Conservation (phyloP, 1,140 invertebrate genomes). For the Pantala flavescens region DNA sequence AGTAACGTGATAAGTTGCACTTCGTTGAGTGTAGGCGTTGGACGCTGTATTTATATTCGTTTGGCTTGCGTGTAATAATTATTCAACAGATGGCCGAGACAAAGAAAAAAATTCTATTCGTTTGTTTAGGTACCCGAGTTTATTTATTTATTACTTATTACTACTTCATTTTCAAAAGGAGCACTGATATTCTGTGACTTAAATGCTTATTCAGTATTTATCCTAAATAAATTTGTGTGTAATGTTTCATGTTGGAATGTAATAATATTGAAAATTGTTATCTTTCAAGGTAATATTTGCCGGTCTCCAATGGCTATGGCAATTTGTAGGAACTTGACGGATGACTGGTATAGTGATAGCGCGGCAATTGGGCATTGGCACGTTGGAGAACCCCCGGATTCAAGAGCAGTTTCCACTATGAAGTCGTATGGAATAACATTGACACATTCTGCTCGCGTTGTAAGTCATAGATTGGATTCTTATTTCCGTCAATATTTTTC, state of each 20-base stretch:
- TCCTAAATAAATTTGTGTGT: neutral
- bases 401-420: slow-evolving; percentile 57
- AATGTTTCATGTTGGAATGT: neutral
- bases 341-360: slow-evolving; percentile 77
- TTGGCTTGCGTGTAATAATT: no score
- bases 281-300: slow-evolving; percentile 71
- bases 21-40: no score
- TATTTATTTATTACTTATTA: neutral
- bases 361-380: slow-evolving; percentile 78
- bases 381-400: slow-evolving; percentile 68
- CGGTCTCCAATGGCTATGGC: slow-evolving; percentile 91
- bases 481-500: no score
- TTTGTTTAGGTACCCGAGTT: neutral
- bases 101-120: neutral
- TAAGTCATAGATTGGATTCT: slow-evolving; percentile 33
- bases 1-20: no score
- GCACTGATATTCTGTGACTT: neutral
- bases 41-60: no score
- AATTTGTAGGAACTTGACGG: slow-evolving; percentile 50
- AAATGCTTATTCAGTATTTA: neutral
- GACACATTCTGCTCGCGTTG: slow-evolving; percentile 63
- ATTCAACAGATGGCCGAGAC: neutral
- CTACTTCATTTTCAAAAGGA: neutral
- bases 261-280: neutral
- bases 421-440: slow-evolving; percentile 60